phyloP scores from a whole-genome alignment of 1,140 invertebrate genomes.

The Papilio dardanus region DNA sequence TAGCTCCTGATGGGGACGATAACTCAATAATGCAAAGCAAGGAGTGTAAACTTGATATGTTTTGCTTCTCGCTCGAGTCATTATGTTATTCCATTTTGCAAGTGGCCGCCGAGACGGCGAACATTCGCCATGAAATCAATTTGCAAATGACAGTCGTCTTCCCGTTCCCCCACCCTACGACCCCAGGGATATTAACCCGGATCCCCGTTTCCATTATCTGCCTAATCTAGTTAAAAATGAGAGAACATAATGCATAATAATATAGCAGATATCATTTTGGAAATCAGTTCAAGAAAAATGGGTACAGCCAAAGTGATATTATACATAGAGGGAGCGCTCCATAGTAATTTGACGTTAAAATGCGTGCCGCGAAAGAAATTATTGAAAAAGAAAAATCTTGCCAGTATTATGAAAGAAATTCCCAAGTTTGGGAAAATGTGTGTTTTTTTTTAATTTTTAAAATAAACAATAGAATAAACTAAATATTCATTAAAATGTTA shows the following conservation, averaged over 20 bases:
- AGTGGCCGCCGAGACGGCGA: neutral
- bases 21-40: conserved; percentile 12
- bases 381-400: too few species aligned
- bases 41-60: conserved; percentile 5
- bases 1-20: neutral
- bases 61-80: conserved; percentile 13
- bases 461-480: too few species aligned
- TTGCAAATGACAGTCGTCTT: conserved; percentile 18
- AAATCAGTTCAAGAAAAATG: neutral
- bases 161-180: neutral
- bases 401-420: too few species aligned
- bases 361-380: too few species aligned
- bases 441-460: too few species aligned
- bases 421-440: too few species aligned
- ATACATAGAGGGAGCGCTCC: too few species aligned
- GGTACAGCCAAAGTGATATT: too few species aligned
- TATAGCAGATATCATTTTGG: neutral
- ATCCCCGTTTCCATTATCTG: conserved; percentile 20
- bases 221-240: conserved; percentile 15
- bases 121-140: conserved; percentile 10
- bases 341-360: too few species aligned
- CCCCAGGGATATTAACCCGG: conserved; percentile 14
- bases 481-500: too few species aligned
- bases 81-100: conserved; percentile 19
- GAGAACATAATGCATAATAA: neutral